Evolutionary conservation across 2,113 vertebrate genomes (phyloP).

Genomic region (Cyanoramphus novaezelandiae): DNA sequence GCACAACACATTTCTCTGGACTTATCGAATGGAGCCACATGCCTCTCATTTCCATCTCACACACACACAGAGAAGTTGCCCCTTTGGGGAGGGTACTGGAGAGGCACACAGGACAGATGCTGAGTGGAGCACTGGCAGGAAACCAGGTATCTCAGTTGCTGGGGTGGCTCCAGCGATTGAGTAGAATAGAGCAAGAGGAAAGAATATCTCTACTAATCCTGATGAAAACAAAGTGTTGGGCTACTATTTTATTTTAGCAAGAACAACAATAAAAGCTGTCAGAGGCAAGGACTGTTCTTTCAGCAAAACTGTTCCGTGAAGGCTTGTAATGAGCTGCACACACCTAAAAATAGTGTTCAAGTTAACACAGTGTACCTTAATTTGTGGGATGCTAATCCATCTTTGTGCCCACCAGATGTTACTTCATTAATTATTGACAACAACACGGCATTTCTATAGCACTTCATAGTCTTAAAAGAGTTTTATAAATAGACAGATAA

Average conservation of each 20-base stretch:
- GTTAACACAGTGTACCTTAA: slow-evolving; percentile 32
- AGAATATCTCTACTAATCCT: background rate
- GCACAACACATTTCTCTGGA: slow-evolving; percentile 30
- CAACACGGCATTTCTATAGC: background rate
- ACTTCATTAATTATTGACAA: slow-evolving; percentile 48
- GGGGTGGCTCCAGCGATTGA: background rate
- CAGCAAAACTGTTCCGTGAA: background rate
- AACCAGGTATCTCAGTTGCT: slow-evolving; percentile 8
- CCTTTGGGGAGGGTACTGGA: background rate
- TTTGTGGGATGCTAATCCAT: background rate
- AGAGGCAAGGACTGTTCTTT: background rate
- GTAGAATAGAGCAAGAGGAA: background rate
- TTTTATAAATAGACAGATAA: slow-evolving; percentile 44
- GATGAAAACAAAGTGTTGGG: background rate
- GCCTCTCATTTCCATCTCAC: slow-evolving; percentile 8
- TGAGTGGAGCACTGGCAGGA: background rate
- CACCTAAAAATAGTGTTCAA: slow-evolving; percentile 29
- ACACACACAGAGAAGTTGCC: background rate
- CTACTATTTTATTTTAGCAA: slow-evolving; percentile 20
- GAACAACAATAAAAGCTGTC: slow-evolving; percentile 20
- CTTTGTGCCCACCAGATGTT: slow-evolving; percentile 35
- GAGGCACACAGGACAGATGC: background rate
- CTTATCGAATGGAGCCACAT: slow-evolving; percentile 22
- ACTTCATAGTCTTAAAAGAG: background rate
- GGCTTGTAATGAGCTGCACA: slow-evolving; percentile 1